Conservation (phyloP, 1,140 invertebrate genomes). For the Doryteuthis pealeii region DNA sequence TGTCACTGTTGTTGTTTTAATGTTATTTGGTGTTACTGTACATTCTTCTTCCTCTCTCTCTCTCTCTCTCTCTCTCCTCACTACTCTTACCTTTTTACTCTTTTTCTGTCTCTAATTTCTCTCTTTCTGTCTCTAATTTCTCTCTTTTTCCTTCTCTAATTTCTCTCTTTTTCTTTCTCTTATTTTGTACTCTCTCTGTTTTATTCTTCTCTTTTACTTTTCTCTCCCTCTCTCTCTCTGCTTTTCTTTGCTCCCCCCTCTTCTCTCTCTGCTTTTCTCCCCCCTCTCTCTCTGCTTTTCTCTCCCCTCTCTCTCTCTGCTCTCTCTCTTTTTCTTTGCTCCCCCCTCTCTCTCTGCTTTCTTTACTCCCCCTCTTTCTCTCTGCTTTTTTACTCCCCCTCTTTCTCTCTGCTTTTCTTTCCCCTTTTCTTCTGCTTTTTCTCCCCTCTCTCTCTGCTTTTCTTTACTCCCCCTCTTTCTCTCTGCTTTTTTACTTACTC, state of each 20-base stretch:
- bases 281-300: neutral
- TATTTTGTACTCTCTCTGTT: neutral
- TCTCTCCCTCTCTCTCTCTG: neutral
- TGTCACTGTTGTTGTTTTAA: too few relatives aligned
- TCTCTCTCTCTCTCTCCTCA: neutral
- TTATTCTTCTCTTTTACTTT: neutral
- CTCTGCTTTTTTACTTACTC: too few relatives aligned
- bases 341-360: neutral
- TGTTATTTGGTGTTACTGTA: too few relatives aligned
- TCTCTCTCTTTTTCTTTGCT: neutral
- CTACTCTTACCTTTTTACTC: neutral
- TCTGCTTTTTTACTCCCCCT: neutral
- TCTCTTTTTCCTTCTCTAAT: neutral
- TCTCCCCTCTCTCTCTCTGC: neutral
- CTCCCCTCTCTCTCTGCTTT: too few relatives aligned
- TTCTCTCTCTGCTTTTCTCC: neutral
- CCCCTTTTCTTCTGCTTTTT: too few relatives aligned
- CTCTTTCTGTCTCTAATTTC: neutral
- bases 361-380: neutral
- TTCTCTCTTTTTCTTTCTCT: neutral
- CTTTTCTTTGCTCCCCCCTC: neutral
- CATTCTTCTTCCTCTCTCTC: neutral
- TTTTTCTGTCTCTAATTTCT: neutral
- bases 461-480: too few relatives aligned
- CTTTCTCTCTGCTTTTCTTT: neutral